phyloP scores from a whole-genome alignment of 2,888 invertebrate genomes.

The Trichogramma evanescens region DNA sequence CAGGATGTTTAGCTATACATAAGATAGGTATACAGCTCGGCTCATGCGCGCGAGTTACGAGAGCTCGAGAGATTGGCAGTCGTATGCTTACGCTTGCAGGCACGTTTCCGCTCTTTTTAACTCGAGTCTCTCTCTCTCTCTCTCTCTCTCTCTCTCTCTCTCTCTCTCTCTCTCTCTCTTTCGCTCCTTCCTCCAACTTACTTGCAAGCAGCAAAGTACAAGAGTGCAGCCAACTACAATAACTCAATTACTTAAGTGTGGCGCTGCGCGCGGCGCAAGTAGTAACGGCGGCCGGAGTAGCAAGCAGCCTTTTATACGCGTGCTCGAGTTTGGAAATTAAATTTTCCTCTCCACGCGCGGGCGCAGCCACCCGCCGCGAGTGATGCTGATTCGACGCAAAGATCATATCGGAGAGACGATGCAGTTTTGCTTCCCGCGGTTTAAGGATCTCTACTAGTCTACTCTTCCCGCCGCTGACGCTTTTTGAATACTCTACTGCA shows the following conservation, averaged over 20 bases:
- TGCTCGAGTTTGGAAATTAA: slow-evolving; percentile 27
- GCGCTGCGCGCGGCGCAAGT: neutral
- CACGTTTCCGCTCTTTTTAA: slow-evolving; percentile 17
- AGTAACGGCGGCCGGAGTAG: slow-evolving; percentile 14
- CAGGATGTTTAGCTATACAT: too few relatives aligned
- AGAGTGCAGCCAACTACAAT: slow-evolving; percentile 20
- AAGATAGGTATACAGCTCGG: too few relatives aligned
- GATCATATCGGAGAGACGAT: neutral
- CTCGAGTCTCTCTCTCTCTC: slow-evolving; percentile 3
- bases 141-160: too few relatives aligned
- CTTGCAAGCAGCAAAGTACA: neutral
- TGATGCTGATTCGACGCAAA: slow-evolving; percentile 24
- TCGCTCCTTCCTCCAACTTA: too few relatives aligned
- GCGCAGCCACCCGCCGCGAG: too few relatives aligned
- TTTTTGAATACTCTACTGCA: too few relatives aligned
- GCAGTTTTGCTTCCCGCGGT: neutral
- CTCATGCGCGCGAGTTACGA: too few relatives aligned
- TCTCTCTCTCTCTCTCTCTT: too few relatives aligned
- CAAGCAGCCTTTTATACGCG: slow-evolving; percentile 21
- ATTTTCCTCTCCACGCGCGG: slow-evolving; percentile 18
- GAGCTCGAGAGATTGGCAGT: too few relatives aligned
- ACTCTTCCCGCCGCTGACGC: neutral
- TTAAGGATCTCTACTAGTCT: too few relatives aligned
- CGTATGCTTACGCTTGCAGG: too few relatives aligned
- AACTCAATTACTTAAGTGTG: slow-evolving; percentile 27